Percentiles rank a stretch among this genome's conserved stretches.
Conservation (phyloP, 1,140 invertebrate species). For the Drosophila lacertosa region DNA sequence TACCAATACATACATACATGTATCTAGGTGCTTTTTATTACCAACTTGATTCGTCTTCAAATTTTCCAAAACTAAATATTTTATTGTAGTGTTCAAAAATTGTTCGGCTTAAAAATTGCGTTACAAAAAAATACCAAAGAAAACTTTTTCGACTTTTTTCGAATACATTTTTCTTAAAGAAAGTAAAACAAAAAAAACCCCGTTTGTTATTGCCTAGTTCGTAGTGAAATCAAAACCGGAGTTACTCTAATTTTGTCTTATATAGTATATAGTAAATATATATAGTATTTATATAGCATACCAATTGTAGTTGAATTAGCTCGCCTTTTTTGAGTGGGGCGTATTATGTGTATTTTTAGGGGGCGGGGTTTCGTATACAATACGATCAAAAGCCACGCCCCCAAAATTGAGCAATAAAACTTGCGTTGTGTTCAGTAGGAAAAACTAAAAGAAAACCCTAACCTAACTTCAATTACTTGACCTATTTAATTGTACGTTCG, state of each 20-base stretch:
- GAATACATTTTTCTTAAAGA: conserved; percentile 70
- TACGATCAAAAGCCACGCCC: conserved; percentile 9
- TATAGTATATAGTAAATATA: conserved; percentile 18
- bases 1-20: conserved; percentile 30
- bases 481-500: not conserved
- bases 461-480: not conserved
- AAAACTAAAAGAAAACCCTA: no score
- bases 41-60: conserved; percentile 26
- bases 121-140: conserved; percentile 1
- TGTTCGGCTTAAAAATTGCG: conserved; percentile 27
- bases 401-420: conserved; percentile 35
- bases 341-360: conserved; percentile 6
- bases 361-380: conserved; percentile 35
- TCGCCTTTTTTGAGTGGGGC: conserved; percentile 5
- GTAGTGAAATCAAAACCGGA: conserved; percentile 50
- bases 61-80: not conserved
- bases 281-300: conserved; percentile 20
- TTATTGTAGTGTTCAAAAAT: conserved; percentile 27
- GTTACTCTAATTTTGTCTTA: conserved; percentile 68
- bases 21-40: conserved; percentile 50
- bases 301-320: conserved; percentile 48
- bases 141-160: conserved; percentile 46
- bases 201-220: conserved; percentile 57
- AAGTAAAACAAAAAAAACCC: conserved; percentile 75
- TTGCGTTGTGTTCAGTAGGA: conserved; percentile 51